Conservation (phyloP, 1,140 invertebrate genomes). For the Diorhabda elongata region DNA sequence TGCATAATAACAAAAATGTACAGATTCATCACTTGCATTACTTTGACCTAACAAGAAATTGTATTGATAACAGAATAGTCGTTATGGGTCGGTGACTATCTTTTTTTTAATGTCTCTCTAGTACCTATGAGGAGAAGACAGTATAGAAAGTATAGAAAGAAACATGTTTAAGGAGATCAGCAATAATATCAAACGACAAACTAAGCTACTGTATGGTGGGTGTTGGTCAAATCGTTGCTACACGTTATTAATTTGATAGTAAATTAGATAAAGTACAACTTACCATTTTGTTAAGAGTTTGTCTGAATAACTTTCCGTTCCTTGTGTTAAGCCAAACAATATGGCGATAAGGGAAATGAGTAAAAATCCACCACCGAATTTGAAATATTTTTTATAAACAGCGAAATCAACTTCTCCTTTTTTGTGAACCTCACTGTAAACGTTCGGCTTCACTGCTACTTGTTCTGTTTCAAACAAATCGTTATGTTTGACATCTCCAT, state of each 20-base stretch:
- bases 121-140: too few relatives aligned
- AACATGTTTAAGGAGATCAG: too few relatives aligned
- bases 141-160: too few relatives aligned
- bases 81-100: too few relatives aligned
- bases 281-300: constrained; percentile 37
- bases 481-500: constrained; percentile 12
- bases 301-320: constrained; percentile 28
- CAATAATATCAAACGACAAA: too few relatives aligned
- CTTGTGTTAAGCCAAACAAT: constrained; percentile 26
- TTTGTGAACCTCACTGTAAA: constrained; percentile 35
- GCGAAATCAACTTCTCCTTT: constrained; percentile 31
- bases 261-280: constrained; percentile 11
- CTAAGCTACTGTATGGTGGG: too few relatives aligned
- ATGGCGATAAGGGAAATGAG: constrained; percentile 18
- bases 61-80: too few relatives aligned
- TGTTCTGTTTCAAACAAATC: constrained; percentile 14
- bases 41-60: too few relatives aligned
- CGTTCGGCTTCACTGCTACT: constrained; percentile 16
- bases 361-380: constrained; percentile 34
- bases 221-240: too few relatives aligned
- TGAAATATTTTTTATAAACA: constrained; percentile 33
- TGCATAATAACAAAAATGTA: too few relatives aligned
- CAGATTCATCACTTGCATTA: too few relatives aligned
- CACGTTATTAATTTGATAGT: background rate
- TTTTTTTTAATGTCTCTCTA: too few relatives aligned